phyloP scores from a whole-genome alignment of 1,140 invertebrate species.

The Sminthurinus signatus region DNA sequence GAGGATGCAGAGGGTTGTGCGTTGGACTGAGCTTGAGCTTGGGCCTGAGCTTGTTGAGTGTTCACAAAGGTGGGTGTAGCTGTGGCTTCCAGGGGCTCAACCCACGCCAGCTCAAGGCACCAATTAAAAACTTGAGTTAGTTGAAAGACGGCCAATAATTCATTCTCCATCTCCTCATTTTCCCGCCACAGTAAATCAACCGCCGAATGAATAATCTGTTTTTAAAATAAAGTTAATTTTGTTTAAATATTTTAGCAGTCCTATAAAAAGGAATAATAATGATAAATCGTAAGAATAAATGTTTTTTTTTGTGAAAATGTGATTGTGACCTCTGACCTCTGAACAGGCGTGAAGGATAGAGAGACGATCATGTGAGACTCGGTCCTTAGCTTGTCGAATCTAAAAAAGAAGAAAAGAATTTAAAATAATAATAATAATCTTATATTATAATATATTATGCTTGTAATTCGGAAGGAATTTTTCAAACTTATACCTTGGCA shows the following conservation, averaged over 20 bases:
- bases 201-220: background rate
- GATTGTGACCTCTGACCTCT: too few species aligned
- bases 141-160: slow-evolving; percentile 20
- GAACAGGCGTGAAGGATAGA: slow-evolving; percentile 30
- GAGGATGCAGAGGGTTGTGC: background rate
- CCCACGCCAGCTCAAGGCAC: slow-evolving; percentile 22
- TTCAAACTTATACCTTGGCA: slow-evolving; percentile 30
- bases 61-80: background rate
- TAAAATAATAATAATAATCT: background rate
- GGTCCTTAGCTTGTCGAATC: slow-evolving; percentile 34
- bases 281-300: background rate
- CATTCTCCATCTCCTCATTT: background rate
- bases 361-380: slow-evolving; percentile 31
- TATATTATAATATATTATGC: background rate
- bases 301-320: slow-evolving; percentile 14
- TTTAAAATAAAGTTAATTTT: background rate
- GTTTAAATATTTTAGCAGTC: background rate
- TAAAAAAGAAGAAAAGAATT: slow-evolving; percentile 1
- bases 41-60: background rate
- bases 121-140: slow-evolving; percentile 36
- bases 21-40: background rate
- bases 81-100: slow-evolving; percentile 12
- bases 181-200: background rate
- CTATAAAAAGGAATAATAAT: background rate
- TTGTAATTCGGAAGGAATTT: too few species aligned